Evolutionary conservation across 2,888 invertebrate species (phyloP).

Genomic region (Xestia xanthographa): DNA sequence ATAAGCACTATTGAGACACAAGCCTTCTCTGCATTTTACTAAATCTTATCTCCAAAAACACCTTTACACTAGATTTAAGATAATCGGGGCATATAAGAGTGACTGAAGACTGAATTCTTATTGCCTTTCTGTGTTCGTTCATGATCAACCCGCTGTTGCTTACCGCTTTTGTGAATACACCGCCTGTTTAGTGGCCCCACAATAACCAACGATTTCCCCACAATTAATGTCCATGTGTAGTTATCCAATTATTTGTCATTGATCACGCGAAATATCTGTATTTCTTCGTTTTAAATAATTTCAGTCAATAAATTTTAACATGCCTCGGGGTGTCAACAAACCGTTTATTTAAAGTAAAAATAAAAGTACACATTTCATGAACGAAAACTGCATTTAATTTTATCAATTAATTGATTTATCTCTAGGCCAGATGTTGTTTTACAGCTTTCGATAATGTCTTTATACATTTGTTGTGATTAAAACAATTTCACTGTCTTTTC

Average conservation of each 20-base stretch:
- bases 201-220: slow-evolving; percentile 22
- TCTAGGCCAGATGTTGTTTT: slow-evolving; percentile 7
- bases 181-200: slow-evolving; percentile 22
- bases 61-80: background rate
- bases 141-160: background rate
- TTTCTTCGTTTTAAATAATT: slow-evolving; percentile 41
- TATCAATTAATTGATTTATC: slow-evolving; percentile 25
- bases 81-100: background rate
- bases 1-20: background rate
- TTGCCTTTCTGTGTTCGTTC: background rate
- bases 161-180: background rate
- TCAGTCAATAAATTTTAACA: slow-evolving; percentile 48
- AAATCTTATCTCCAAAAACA: background rate
- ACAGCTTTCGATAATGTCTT: slow-evolving; percentile 13
- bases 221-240: slow-evolving; percentile 51
- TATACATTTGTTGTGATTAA: background rate
- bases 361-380: slow-evolving; percentile 20
- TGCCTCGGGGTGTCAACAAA: slow-evolving; percentile 32
- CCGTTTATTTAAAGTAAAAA: slow-evolving; percentile 36
- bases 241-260: slow-evolving; percentile 67
- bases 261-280: slow-evolving; percentile 52
- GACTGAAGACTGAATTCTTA: background rate
- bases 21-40: background rate
- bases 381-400: slow-evolving; percentile 21
- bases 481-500: background rate